phyloP scores from a whole-genome alignment of 2,797 vertebrate genomes.

The Rallus crepitans region DNA sequence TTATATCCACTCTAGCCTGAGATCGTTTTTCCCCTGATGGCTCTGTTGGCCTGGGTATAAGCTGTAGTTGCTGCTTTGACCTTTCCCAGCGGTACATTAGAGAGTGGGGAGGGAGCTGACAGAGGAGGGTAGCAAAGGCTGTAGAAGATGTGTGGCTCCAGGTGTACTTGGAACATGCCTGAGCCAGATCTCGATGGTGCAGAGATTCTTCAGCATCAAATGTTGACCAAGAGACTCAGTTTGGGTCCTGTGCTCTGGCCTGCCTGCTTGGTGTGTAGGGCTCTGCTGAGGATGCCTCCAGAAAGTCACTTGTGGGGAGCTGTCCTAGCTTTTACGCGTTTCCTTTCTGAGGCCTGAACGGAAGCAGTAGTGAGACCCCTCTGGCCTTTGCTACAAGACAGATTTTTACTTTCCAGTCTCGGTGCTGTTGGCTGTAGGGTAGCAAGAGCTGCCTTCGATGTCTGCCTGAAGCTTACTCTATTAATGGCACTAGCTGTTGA shows the following conservation, averaged over 20 bases:
- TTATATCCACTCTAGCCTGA: neutral
- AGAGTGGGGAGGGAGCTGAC: neutral
- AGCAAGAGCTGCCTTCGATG: neutral
- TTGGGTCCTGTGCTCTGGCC: neutral
- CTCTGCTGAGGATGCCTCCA: neutral
- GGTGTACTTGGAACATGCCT: neutral
- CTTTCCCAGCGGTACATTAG: neutral
- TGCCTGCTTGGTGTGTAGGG: neutral
- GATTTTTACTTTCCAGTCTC: neutral
- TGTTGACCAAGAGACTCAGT: neutral
- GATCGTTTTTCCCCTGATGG: neutral
- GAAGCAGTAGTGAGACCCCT: rapidly evolving
- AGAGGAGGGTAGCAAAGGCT: neutral
- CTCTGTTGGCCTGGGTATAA: neutral
- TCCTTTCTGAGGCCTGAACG: neutral
- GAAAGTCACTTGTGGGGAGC: neutral
- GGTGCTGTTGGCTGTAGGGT: neutral
- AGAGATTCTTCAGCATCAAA: neutral
- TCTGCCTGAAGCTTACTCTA: neutral
- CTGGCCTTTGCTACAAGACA: neutral
- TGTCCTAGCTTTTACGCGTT: neutral
- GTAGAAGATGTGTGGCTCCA: neutral
- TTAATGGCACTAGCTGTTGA: neutral
- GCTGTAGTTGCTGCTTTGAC: neutral
- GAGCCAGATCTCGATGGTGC: neutral